phyloP scores from a whole-genome alignment of 2,888 invertebrate species.

The Mythimna lalbum region DNA sequence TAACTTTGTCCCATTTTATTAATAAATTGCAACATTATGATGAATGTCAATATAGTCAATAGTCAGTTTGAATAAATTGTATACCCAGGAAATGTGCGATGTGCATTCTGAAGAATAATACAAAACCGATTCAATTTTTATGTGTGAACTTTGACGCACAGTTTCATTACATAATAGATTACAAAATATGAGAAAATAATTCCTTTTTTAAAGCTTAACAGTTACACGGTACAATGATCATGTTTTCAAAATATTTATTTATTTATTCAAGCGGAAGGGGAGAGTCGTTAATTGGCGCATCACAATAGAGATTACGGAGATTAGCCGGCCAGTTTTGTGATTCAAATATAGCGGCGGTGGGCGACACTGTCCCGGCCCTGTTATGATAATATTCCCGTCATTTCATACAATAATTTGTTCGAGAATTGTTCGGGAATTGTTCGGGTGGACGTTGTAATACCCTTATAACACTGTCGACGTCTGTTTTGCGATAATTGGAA shows the following conservation, averaged over 20 bases:
- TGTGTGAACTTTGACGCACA: constrained; percentile 50
- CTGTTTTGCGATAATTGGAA: constrained; percentile 66
- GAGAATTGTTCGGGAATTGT: constrained; percentile 59
- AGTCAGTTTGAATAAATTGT: constrained; percentile 14
- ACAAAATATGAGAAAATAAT: constrained; percentile 67
- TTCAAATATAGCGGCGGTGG: constrained; percentile 84
- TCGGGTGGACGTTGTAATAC: constrained; percentile 70
- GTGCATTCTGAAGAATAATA: constrained; percentile 12
- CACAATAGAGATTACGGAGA: constrained; percentile 89
- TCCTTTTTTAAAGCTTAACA: constrained; percentile 64
- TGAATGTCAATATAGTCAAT: constrained; percentile 4
- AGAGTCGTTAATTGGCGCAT: constrained; percentile 88
- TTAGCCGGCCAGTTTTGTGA: constrained; percentile 87
- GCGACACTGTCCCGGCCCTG: constrained; percentile 83
- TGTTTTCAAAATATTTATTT: constrained; percentile 86
- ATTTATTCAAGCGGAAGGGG: constrained; percentile 89
- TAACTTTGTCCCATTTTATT: constrained; percentile 59
- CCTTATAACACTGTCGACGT: constrained; percentile 58
- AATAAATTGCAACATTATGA: constrained; percentile 35
- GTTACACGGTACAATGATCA: constrained; percentile 67
- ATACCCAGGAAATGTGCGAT: constrained; percentile 23
- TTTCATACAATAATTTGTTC: constrained; percentile 83
- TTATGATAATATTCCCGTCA: constrained; percentile 88
- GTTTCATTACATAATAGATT: constrained; percentile 50
- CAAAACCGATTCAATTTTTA: constrained; percentile 34